Base-by-base conservation (phyloP, 2,888 invertebrate genomes). In the Cryptus viduatorius region DNA sequence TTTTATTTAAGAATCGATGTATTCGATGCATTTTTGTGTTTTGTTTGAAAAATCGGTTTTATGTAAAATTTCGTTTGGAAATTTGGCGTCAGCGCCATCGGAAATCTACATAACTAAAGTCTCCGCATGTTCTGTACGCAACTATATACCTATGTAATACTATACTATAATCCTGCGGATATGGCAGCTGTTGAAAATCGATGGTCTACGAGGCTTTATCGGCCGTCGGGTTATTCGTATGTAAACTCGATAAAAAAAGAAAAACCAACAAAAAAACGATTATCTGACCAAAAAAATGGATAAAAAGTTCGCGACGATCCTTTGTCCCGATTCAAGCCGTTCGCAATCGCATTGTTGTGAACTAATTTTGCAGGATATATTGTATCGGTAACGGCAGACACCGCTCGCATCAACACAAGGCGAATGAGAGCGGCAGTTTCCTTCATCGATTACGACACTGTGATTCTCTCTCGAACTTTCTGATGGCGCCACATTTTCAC, bases 401-500 rank as follows among this genome's bases (percentile, higher is more conserved):
- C 48, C 79, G 69, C 42, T 79, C 64, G 56, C 75, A 83, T 83
- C 83, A 75, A 37, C 78, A n/a, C 31, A 44, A 50, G 73, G 68
- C 68, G 48, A 65, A 4, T 48, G 48, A 14, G 24, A 24, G 37
- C 24, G 42, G 44, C 69, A 64, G 56, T 82, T 82, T 64, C 24
- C 71, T 24, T 77, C 71, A 77, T 82, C 50, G 71, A 77, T 67
- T 75, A 48, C 56, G 12, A 12, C 19, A 16, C 8, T 19, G 14
- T 7, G 68, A 65, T 10, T 56, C 71, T 65, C 56, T 14, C 46
- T 14, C 2, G 14, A 42, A n/a, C 68, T 53, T 69, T 29, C 19
- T 48, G 71, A 71, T 77, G 82, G 77, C 82, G 82, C 82, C 82
- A 77, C 82, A 46, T 61, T 83, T 75, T 65, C 8, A 14, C 48